A percentile compares a stretch with the other conserved stretches of the same genome.
Evolutionary conservation across 2,113 vertebrate species (phyloP).

Genomic region (Andinoacara biseriatus): DNA sequence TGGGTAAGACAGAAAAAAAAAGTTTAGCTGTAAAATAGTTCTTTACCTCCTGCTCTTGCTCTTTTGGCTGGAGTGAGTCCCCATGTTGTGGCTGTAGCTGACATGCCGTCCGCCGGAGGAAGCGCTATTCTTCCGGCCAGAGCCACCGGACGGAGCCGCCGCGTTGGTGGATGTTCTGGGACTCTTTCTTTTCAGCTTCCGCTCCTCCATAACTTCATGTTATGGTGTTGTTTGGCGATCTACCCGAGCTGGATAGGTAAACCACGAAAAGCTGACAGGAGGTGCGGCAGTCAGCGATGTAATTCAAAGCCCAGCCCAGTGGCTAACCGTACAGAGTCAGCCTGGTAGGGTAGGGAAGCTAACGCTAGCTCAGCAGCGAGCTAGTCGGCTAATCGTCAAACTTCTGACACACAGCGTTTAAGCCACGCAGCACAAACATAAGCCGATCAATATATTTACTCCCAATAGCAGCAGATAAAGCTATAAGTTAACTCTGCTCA

Average conservation of each 20-base stretch:
- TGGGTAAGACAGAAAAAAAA: background rate
- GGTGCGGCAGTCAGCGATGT: too few species aligned
- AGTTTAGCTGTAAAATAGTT: background rate
- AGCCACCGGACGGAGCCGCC: conserved; percentile 53
- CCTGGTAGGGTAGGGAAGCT: background rate
- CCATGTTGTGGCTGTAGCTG: conserved; percentile 81
- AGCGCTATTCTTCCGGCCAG: conserved; percentile 53
- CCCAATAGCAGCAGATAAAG: background rate
- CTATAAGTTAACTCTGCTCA: accelerated
- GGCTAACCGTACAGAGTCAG: background rate
- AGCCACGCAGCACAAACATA: background rate
- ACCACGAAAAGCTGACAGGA: background rate
- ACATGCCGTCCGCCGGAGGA: conserved; percentile 83
- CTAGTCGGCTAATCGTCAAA: background rate
- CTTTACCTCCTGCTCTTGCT: conserved; percentile 87
- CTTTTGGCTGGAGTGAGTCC: conserved; percentile 85
- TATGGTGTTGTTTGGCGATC: background rate
- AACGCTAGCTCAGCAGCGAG: conserved; percentile 30
- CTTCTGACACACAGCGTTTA: background rate
- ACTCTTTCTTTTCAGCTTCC: conserved; percentile 91
- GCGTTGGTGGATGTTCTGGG: conserved; percentile 86
- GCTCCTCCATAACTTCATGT: conserved; percentile 89
- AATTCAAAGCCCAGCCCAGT: background rate
- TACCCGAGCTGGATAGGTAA: background rate
- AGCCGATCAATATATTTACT: background rate